phyloP scores from a whole-genome alignment of 2,888 invertebrate genomes.

The Melangyna quadrimaculata region DNA sequence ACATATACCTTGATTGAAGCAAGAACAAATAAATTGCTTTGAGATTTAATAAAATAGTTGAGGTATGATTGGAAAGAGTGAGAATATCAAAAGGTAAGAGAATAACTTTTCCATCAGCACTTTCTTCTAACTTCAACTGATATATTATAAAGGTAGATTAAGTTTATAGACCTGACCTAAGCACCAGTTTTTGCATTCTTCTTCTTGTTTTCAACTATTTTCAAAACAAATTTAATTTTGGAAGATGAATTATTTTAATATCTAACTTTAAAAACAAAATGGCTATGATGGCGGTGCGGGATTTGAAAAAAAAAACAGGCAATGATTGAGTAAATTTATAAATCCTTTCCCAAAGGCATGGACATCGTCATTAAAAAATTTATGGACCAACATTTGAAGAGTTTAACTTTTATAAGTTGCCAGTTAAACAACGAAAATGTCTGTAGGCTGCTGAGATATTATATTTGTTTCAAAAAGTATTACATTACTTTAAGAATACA shows the following conservation, averaged over 20 bases:
- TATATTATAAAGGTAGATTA: not conserved
- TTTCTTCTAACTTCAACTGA: not conserved
- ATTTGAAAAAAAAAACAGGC: not conserved
- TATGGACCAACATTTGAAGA: not conserved
- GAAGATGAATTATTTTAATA: slow-evolving; percentile 41
- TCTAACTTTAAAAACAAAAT: not conserved
- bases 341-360: not conserved
- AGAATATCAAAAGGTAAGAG: slow-evolving; percentile 3
- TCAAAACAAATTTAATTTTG: slow-evolving; percentile 43
- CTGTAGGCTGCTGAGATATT: not conserved
- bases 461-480: not conserved
- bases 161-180: not conserved
- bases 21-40: slow-evolving; percentile 50
- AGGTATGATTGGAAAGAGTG: not conserved
- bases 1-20: slow-evolving; percentile 52
- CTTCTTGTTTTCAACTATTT: slow-evolving; percentile 34
- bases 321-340: not conserved
- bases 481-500: not conserved
- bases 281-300: not conserved
- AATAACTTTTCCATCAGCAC: slow-evolving; percentile 1
- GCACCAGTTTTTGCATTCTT: not conserved
- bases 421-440: not conserved
- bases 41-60: slow-evolving; percentile 61
- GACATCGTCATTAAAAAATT: not conserved
- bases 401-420: not conserved